Evolutionary conservation across 2,888 invertebrate genomes (phyloP), one percentile per base, ranked within the genome.

Genomic region (Ecliptopera silaceata): DNA sequence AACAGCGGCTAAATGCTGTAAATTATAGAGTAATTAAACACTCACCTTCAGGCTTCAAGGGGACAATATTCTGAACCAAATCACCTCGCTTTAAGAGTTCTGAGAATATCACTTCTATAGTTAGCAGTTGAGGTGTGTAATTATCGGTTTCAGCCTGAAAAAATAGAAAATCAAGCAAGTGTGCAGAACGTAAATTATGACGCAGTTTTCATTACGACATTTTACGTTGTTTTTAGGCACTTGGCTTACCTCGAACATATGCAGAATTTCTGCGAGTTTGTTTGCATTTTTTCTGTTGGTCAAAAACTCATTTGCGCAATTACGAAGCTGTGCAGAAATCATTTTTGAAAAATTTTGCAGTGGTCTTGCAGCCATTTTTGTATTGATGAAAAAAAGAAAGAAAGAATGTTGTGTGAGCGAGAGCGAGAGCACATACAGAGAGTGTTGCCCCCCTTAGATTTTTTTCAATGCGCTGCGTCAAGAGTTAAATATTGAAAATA

Each of bases 291-390:
- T 93, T 65, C 92, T 90, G 26, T 93, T 93, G 68, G 93, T 91
- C 47, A 96, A 85, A 83, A 96, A 95, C 72, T 95, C 95, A 69
- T 94, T 94, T 42, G 95, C 95, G 79, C 94, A 95, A 69, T 86
- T 87, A 61, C 94, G 93, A 64, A 96, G 84, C 71, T 94, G 91
- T 74, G 94, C 93, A 50, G 94, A 93, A 79, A 93, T 91, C 87
- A 91, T 91, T 92, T 94, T 94, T 61, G 83, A 67, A 62, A 83
- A 82, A 83, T 83, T 87, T 79, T 78, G 88, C 72, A 83, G 80
- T 56, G 70, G 71, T 63, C 8, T 20, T 1, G 79, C 85, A 75
- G 88, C 88, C 90, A 89, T 89, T 88, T 86, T 82, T 85, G 86
- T 85, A 82, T 85, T 82, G 73, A 80, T 22, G 45, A 55, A 50